Evolutionary conservation across 2,888 invertebrate species (phyloP), one percentile per base, ranked within the genome.

Genomic region (Drosophila neotestacea): DNA sequence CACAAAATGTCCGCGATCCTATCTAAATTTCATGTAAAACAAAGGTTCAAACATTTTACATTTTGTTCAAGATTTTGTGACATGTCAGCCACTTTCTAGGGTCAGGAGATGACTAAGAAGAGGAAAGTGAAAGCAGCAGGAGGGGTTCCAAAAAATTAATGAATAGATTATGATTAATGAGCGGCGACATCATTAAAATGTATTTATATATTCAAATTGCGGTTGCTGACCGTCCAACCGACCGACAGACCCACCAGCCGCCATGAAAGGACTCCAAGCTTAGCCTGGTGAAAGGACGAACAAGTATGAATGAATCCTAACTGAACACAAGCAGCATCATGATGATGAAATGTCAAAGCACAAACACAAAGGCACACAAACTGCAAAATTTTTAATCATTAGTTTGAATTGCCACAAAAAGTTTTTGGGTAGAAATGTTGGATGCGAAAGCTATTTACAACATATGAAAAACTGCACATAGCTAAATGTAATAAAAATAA

Each of bases 161-260:
- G 88, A 86, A 86, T 86, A 86, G 85, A 86, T 86, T 86, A 88
- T 86, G 85, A 86, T 86, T 86, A 86, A 86, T 86, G 85, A 88
- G 84, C 84, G 81, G 84, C 84, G 88, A 85, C 85, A 85, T 88
- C 85, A 85, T 88, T 88, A 87, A 85, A 85, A 85, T 88, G 84
- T 85, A 83, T 85, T 88, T 87, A 88, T 73, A 82, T 83, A 88
- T 85, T 88, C 78, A 88, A 85, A 88, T 85, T 88, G 88, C 67
- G 85, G 88, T 88, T 83, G 74, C 73, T 85, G 84, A 82, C 85
- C 80, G 73, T 38, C 27, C 42, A 42, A 48, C 30, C 54, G 10
- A 28, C 52, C 13, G 10, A 16, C 58, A 34, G 38, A 58, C 22
- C 22, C 22, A 22, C 1, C 22, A 22, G 3, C 22, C 9, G 32